phyloP scores from a whole-genome alignment of 2,797 vertebrate genomes.

The Limnodromus scolopaceus region DNA sequence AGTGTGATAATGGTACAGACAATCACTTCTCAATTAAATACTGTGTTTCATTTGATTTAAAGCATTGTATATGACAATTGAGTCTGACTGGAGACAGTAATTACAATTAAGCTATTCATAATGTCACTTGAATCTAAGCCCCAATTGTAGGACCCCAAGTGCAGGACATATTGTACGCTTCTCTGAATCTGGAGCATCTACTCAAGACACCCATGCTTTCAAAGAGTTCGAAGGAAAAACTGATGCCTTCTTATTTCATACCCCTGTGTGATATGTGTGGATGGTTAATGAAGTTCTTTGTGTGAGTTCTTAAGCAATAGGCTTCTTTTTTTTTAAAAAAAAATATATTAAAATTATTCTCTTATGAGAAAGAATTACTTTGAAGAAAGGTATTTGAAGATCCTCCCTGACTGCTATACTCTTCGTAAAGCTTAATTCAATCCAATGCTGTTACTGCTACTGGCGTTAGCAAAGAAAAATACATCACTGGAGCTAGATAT shows the following conservation, averaged over 20 bases:
- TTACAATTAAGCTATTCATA: background rate
- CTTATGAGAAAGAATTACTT: background rate
- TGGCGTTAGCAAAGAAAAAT: background rate
- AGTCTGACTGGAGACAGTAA: background rate
- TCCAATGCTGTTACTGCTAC: background rate
- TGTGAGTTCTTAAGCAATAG: background rate
- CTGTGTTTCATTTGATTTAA: background rate
- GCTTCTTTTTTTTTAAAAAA: too few species aligned
- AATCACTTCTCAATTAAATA: background rate
- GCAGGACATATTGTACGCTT: background rate
- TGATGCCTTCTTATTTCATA: background rate
- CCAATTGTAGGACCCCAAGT: background rate
- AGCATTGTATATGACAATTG: background rate
- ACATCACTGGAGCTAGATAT: background rate
- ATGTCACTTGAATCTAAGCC: background rate
- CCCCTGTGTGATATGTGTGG: background rate
- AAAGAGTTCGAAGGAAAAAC: background rate
- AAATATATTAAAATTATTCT: background rate
- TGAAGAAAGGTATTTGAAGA: background rate
- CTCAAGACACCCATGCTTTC: background rate
- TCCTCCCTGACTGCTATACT: background rate
- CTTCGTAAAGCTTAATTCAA: background rate
- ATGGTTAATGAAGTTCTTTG: background rate
- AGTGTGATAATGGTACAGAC: background rate
- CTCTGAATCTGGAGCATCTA: background rate